Conservation (phyloP, 1,140 invertebrate genomes). For the Andrena cerasifolii region DNA sequence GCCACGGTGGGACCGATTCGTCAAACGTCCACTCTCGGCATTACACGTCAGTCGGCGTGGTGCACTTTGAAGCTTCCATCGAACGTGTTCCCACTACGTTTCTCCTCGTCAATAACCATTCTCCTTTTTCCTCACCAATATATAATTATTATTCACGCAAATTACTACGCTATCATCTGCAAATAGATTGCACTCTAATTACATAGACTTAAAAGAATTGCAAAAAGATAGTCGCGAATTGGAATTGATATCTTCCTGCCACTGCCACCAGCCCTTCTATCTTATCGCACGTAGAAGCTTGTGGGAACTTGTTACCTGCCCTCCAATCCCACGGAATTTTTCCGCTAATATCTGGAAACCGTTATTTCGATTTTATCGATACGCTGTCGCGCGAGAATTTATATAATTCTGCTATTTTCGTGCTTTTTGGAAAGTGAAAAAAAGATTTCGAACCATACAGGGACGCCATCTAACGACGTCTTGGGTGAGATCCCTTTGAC, state of each 20-base stretch:
- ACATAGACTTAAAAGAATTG: too few relatives aligned
- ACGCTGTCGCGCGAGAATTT: not conserved
- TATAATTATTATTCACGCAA: not conserved
- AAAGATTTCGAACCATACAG: slow-evolving; percentile 14
- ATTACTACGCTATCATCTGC: too few relatives aligned
- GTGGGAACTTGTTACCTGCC: not conserved
- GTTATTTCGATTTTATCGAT: not conserved
- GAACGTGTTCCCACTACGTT: not conserved
- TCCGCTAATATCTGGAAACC: not conserved
- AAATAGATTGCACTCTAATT: too few relatives aligned
- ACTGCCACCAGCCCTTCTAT: too few relatives aligned
- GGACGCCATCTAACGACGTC: slow-evolving; percentile 42
- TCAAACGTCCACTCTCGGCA: slow-evolving; percentile 65
- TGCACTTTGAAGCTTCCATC: not conserved
- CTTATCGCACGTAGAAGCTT: not conserved
- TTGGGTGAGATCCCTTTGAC: slow-evolving; percentile 39
- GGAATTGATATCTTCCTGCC: too few relatives aligned
- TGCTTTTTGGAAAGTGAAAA: not conserved
- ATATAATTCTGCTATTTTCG: not conserved
- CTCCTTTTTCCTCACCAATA: too few relatives aligned
- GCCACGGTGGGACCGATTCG: slow-evolving; percentile 51
- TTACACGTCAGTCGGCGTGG: slow-evolving; percentile 73
- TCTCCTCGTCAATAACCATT: not conserved
- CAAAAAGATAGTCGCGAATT: not conserved
- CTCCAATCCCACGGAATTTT: too few relatives aligned